Evolutionary conservation across 2,888 invertebrate genomes (phyloP), one percentile per base, ranked within the genome.

Genomic region (Aphrophora alni): DNA sequence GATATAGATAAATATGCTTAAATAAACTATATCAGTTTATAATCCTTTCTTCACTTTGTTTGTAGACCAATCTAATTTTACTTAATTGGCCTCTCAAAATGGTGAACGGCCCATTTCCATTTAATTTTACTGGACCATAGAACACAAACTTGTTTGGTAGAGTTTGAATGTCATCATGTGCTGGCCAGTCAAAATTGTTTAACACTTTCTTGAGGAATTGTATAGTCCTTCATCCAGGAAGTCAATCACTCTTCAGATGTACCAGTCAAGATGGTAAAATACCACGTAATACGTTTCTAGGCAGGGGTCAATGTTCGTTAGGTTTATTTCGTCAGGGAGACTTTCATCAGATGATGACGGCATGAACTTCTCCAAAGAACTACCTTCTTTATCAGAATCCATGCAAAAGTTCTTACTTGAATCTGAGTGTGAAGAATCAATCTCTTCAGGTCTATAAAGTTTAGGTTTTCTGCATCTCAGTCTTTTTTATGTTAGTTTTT

Each of bases 81-180:
- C 74, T 74, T 74, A 74, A 33, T 74, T 27, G 28, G 74, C 33
- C 28, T 10, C 25, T n/a, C 12, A 24, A 72, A 75, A 75, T 75
- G 38, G n/a, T 38, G 75, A 75, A 75, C 5, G 75, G 75, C 44
- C 75, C 75, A 75, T 75, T 75, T 14, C 77, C 77, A 7, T 70
- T 28, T 5, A 77, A 27, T 27, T 77, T 69, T 33, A 77, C 38
- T 38, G 77, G 70, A 4, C 77, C 77, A 69, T 70, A 77, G 51
- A 77, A 77, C 10, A 77, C 51, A 44, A 69, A 77, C 7, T 77
- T 27, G 70, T 77, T 77, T 7, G 38, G n/a, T 2, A 77, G 17
- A 77, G 70, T 77, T 44, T 77, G 69, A 28, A 77, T 44, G 21
- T 77, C 77, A 33, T 77, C 70, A 33, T 77, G n/a, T 17, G n/a